Evolutionary conservation across 2,888 invertebrate genomes (phyloP), one percentile per base, ranked within the genome.

Genomic region (Ctena decussata): DNA sequence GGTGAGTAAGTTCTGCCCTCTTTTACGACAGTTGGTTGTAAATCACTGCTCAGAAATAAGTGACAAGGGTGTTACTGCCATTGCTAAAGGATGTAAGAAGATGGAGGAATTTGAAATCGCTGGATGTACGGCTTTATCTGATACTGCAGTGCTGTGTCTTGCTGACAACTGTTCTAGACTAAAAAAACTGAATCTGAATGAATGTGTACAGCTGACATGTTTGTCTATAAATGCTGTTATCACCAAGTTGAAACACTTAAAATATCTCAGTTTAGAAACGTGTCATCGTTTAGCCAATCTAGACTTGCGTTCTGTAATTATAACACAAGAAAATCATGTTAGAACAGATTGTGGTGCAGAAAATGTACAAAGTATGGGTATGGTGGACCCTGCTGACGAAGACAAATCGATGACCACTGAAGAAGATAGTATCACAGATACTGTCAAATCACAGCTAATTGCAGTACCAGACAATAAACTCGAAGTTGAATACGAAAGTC

Each of bases 161-260:
- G 85, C 87, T 11, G 53, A 85, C 60, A 79, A 87, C 73, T 92
- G 91, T 80, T 65, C 60, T 1, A 27, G 60, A 35, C 74, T 91
- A 21, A 69, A 60, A 39, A 74, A 60, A 35, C 74, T 92, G 24
- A 85, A 90, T 65, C 79, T 91, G 8, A 81, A 88, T 15, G 85
- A 86, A 35, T 91, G 91, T 82, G 84, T 87, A 12, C 89, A 92
- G 65, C 65, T 92, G n/a, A 90, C 91, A 30, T 79, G 85, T 11
- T 76, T 46, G 39, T 85, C 88, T 27, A 71, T 92, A 18, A 89
- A 87, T 49, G 21, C 72, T 21, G 60, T 91, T 0, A 49, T 92
- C 1, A 69, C 53, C 11, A 79, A 79, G 18, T 89, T 89, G 53
- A 84, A 77, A 41, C 70, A 73, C 46, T 65, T 92, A 35, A 44